A percentile compares a stretch with the other conserved stretches of the same genome.
Evolutionary conservation across 2,113 vertebrate genomes (phyloP).

Genomic region (Pontoporia blainvillei): DNA sequence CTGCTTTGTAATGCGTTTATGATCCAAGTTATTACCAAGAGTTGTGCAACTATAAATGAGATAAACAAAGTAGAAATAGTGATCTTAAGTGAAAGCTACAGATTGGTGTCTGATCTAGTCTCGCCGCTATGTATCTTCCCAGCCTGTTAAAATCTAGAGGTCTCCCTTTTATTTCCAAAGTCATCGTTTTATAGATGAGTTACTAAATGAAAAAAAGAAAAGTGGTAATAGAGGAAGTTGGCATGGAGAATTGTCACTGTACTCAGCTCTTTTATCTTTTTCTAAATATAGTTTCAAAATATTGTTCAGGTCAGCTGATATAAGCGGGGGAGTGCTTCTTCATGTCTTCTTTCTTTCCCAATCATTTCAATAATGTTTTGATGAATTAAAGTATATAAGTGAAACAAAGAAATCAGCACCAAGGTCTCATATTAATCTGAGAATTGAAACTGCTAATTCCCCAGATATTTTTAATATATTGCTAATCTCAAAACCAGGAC

Average conservation of each 20-base stretch:
- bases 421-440: conserved; percentile 52
- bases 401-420: conserved; percentile 32
- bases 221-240: conserved; percentile 58
- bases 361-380: conserved; percentile 55
- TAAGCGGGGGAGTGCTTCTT: background rate
- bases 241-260: conserved; percentile 58
- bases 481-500: conserved; percentile 65
- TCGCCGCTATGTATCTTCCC: background rate
- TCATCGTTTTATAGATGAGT: conserved; percentile 50
- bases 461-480: conserved; percentile 61
- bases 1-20: conserved; percentile 16
- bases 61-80: background rate
- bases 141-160: background rate
- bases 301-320: conserved; percentile 63
- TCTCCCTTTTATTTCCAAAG: background rate
- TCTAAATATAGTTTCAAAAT: conserved; percentile 70
- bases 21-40: conserved; percentile 3
- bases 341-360: conserved; percentile 10
- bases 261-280: conserved; percentile 68
- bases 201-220: conserved; percentile 53
- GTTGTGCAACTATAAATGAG: background rate
- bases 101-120: background rate
- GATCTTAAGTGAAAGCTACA: background rate
- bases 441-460: conserved; percentile 64
- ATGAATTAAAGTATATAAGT: conserved; percentile 24